Base-by-base conservation (phyloP, 2,113 vertebrate species). In the Pygoscelis antarcticus region DNA sequence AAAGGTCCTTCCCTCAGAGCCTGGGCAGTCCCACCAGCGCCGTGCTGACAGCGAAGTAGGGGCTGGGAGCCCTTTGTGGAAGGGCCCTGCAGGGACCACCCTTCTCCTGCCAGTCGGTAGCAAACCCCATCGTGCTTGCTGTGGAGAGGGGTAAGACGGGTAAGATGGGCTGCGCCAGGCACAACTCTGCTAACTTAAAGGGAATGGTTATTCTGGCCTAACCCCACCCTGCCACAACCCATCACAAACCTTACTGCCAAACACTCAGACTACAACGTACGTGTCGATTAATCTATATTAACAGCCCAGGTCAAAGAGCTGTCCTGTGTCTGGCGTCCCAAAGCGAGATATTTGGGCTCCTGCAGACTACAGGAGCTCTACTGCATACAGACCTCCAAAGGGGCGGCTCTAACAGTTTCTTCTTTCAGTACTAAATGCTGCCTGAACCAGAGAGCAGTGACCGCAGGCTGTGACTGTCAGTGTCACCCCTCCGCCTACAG, bases 201-300 rank as follows among this genome's bases (percentile, higher is more conserved):
- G 30, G 29, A 87, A 57, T 3, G 5, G 17, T 15, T 22, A 2
- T 1, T 47, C 32, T 57, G 42, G 51, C 27, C 7, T 13, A 46
- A 86, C 2, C 20, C 13, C 76, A 19, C 21, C 7, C 49, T 36
- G 30, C 6, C 15, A 11, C 6, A 16, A n/a, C 6, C 54, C 36
- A 26, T 36, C 57, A 25, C 14, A 30, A 22, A 61, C 16, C 25
- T 13, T 2, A 1, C 29, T 38, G 55, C 47, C n/a, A 36, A 38
- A 16, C 38, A 6, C 32, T 5, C 3, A 2, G 16, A 26, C 34
- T 80, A 25, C 22, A 70, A 65, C 20, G 2, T 14, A 42, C 2
- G 4, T 0, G 7, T 23, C 3, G 7, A 2, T 17, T 10, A 2
- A 55, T 10, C 34, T 44, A 3, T 1, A 20, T 15, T 2, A 72